A percentile compares a stretch with the other conserved stretches of the same genome.
Evolutionary conservation across 1,140 invertebrate species (phyloP).

Genomic region (Bombus confusus): DNA sequence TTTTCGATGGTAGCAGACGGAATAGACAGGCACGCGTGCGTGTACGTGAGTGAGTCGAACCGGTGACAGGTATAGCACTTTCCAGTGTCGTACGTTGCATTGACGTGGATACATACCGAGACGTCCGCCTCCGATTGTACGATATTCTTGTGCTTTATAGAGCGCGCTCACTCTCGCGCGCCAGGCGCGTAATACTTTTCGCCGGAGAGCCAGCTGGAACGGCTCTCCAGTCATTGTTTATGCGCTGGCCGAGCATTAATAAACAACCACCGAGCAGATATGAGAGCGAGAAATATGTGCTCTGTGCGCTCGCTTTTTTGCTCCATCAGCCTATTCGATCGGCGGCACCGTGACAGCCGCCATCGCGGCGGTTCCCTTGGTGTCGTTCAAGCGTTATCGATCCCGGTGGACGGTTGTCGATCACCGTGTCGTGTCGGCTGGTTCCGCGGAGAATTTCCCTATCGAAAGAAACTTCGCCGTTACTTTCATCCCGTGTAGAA

Average conservation of each 20-base stretch:
- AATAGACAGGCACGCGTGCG: background rate
- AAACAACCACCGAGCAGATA: constrained; percentile 8
- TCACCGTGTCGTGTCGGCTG: background rate
- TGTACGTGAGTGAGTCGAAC: constrained; percentile 12
- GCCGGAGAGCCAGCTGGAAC: background rate
- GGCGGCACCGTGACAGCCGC: background rate
- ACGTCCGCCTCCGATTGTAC: constrained; percentile 45
- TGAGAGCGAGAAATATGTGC: background rate
- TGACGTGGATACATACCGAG: constrained; percentile 39
- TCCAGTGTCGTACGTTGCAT: constrained; percentile 43
- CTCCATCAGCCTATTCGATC: background rate
- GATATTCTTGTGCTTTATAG: constrained; percentile 43
- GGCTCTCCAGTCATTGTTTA: constrained; percentile 11
- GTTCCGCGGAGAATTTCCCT: background rate
- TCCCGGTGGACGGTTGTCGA: background rate
- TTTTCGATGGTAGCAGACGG: background rate
- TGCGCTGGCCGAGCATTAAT: background rate
- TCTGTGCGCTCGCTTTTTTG: background rate
- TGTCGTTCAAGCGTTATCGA: constrained; percentile 6
- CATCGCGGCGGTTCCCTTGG: background rate
- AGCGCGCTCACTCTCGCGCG: background rate
- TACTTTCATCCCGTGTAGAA: background rate
- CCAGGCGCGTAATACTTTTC: constrained; percentile 13
- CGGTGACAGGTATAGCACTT: constrained; percentile 32
- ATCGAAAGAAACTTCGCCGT: background rate